Percentiles rank a stretch among this genome's conserved stretches.
Conservation (phyloP, 2,113 vertebrate species). For the Muntiacus reevesi region DNA sequence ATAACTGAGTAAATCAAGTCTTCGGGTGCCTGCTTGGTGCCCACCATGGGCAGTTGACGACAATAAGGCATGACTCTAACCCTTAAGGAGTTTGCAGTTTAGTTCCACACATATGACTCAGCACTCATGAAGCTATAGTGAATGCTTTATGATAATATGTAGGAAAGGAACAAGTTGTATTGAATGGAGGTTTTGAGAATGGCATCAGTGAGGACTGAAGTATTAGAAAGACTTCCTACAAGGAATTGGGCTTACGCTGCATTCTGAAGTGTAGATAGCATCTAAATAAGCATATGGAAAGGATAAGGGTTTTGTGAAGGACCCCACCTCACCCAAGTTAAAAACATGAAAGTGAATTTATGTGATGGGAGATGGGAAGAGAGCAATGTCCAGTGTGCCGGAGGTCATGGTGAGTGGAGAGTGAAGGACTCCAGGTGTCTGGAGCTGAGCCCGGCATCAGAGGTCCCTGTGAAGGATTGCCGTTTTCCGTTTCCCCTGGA, state of each 20-base stretch:
- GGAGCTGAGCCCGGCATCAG: background rate
- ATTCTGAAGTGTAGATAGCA: background rate
- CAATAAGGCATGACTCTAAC: background rate
- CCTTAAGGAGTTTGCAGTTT: background rate
- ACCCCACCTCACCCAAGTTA: background rate
- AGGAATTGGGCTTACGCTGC: background rate
- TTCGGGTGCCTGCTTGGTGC: background rate
- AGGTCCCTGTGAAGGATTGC: too few relatives aligned
- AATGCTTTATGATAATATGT: background rate
- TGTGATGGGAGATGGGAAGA: background rate
- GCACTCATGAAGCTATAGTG: background rate
- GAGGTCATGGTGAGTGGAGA: background rate
- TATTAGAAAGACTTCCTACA: background rate
- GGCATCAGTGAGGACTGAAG: background rate
- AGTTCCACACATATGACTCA: background rate
- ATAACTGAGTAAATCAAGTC: background rate
- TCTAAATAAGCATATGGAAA: background rate
- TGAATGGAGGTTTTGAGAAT: background rate
- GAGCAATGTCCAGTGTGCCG: background rate
- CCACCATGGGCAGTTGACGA: background rate
- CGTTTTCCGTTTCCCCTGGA: background rate
- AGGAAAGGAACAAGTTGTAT: background rate
- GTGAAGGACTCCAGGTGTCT: background rate
- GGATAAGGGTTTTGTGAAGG: background rate
- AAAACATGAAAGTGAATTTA: background rate